These are phyloP conservation scores for Byasa hedistus DNA, from an alignment of 2,888 invertebrate genomes.

Conservation along the genomic window DNA sequence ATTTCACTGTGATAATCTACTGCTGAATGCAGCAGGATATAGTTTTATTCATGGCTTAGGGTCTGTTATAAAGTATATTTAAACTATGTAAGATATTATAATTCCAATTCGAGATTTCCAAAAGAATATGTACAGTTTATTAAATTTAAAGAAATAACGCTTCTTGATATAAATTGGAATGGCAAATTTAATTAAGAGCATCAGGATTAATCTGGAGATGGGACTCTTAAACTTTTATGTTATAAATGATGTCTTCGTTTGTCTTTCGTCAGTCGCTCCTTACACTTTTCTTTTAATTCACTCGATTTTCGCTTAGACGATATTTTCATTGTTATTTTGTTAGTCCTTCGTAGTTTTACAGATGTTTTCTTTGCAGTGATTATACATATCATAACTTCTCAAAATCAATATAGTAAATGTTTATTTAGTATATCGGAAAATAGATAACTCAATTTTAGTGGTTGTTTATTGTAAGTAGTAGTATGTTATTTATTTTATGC, in stretches of 20 bases:
- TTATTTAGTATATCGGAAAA: too few relatives aligned
- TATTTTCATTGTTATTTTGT: too few relatives aligned
- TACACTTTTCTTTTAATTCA: constrained; percentile 16
- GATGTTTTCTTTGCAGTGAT: not conserved
- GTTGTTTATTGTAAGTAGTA: too few relatives aligned
- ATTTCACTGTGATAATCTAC: too few relatives aligned
- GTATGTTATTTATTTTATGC: too few relatives aligned
- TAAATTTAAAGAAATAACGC: not conserved
- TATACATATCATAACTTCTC: not conserved
- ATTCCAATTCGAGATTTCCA: not conserved
- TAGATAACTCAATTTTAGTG: too few relatives aligned
- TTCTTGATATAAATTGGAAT: constrained; percentile 7
- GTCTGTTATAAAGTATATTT: not conserved
- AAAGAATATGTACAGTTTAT: not conserved
- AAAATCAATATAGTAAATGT: not conserved
- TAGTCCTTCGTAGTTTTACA: too few relatives aligned
- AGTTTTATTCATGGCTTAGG: too few relatives aligned
- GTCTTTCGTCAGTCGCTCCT: not conserved
- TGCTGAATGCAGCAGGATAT: too few relatives aligned
- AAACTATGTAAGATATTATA: not conserved
- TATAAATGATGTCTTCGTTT: constrained; percentile 22
- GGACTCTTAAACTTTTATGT: constrained; percentile 18
- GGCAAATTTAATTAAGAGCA: constrained; percentile 6
- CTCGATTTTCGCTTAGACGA: not conserved
- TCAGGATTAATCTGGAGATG: constrained; percentile 1